These are phyloP conservation scores for Thelaira solivaga DNA, from an alignment of 2,888 invertebrate species.

Conservation along the genomic window DNA sequence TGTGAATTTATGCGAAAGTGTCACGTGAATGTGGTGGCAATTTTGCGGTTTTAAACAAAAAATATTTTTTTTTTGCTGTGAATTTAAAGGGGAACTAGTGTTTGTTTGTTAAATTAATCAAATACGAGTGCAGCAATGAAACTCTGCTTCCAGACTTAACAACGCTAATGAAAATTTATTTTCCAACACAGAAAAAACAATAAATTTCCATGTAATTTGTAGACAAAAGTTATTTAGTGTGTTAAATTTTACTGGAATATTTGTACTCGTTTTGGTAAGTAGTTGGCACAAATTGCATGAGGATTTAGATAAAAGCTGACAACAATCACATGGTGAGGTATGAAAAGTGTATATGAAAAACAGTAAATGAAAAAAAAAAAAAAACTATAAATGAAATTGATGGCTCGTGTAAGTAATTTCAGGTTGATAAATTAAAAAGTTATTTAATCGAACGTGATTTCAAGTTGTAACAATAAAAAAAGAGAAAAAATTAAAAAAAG, in stretches of 20 bases:
- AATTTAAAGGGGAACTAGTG: neutral
- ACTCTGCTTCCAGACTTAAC: constrained; percentile 14
- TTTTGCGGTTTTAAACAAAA: constrained; percentile 46
- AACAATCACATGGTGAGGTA: no score
- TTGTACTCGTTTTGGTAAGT: no score
- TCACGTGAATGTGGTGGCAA: constrained; percentile 50
- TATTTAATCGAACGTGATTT: no score
- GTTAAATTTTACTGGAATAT: neutral
- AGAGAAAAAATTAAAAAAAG: no score
- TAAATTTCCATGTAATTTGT: neutral
- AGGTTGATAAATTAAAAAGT: no score
- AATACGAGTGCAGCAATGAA: constrained; percentile 10
- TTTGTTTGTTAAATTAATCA: constrained; percentile 11
- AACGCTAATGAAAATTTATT: constrained; percentile 37
- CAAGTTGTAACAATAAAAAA: no score
- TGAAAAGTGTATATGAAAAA: no score
- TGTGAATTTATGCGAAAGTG: constrained; percentile 58
- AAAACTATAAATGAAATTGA: no score
- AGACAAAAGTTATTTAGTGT: neutral
- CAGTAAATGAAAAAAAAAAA: no score
- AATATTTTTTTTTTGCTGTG: constrained; percentile 14
- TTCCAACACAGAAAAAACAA: constrained; percentile 4
- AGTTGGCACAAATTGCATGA: no score
- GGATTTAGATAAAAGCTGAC: no score
- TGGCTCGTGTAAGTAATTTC: no score